Percentiles rank a stretch among this genome's conserved stretches.
These are phyloP conservation scores for Drosophila austrosaltans DNA, from an alignment of 2,888 invertebrate species.

Conservation along the genomic window DNA sequence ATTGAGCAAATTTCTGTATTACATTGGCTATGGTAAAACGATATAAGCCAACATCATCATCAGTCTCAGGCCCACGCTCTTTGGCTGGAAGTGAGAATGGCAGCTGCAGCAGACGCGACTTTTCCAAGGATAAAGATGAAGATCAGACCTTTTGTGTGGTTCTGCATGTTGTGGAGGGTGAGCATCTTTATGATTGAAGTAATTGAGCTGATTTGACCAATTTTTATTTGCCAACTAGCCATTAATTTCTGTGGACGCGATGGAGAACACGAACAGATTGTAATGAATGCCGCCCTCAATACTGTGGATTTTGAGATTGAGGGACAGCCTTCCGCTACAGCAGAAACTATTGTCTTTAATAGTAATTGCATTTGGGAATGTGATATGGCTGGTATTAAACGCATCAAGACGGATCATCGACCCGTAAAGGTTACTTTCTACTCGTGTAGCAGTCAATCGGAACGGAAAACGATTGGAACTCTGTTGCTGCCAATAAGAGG, in stretches of 20 bases:
- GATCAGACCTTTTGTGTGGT: slow-evolving; percentile 77
- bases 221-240: slow-evolving; percentile 34
- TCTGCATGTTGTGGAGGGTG: slow-evolving; percentile 81
- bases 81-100: slow-evolving; percentile 27
- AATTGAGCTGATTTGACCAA: background rate
- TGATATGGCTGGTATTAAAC: slow-evolving; percentile 88
- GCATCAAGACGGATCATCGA: slow-evolving; percentile 89
- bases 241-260: slow-evolving; percentile 59
- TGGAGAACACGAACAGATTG: slow-evolving; percentile 83
- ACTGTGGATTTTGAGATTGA: slow-evolving; percentile 89
- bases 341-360: slow-evolving; percentile 86
- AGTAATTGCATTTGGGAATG: slow-evolving; percentile 92
- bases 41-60: slow-evolving; percentile 23
- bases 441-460: slow-evolving; percentile 61
- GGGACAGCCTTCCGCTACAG: slow-evolving; percentile 85
- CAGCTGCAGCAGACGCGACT: slow-evolving; percentile 39
- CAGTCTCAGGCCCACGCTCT: slow-evolving; percentile 6
- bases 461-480: slow-evolving; percentile 87
- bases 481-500: slow-evolving; percentile 88
- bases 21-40: slow-evolving; percentile 50
- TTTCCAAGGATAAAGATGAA: slow-evolving; percentile 23
- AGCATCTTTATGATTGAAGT: background rate
- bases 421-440: slow-evolving; percentile 89
- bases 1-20: background rate
- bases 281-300: slow-evolving; percentile 87